phyloP scores from a whole-genome alignment of 35 echinoderm and acorn worm genomes.

The Strongylocentrotus purpuratus region DNA sequence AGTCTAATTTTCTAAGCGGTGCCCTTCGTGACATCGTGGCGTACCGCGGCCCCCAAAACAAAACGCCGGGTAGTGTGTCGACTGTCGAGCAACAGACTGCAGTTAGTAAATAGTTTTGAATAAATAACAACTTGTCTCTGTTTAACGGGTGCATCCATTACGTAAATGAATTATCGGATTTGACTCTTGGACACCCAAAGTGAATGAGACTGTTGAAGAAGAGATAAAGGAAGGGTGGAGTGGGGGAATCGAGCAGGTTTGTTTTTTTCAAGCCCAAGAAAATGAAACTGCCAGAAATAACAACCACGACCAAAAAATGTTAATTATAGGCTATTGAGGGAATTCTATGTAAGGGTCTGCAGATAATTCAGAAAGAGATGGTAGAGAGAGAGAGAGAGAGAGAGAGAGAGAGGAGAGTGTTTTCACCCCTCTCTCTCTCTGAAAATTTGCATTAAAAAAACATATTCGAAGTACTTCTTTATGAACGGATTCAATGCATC shows the following conservation, averaged over 20 bases:
- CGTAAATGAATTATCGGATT: neutral
- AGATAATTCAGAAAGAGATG: neutral
- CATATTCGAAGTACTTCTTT: too few species aligned
- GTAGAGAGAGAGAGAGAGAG: neutral
- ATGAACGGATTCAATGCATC: too few species aligned
- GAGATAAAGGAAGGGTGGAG: neutral
- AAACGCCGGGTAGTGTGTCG: neutral
- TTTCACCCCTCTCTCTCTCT: too few species aligned
- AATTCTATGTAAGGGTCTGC: neutral
- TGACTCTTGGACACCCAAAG: neutral
- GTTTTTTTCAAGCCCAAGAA: neutral
- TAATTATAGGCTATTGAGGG: neutral
- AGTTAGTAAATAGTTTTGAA: neutral
- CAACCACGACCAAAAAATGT: neutral
- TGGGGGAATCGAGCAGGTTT: neutral
- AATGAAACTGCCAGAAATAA: neutral
- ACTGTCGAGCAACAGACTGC: neutral
- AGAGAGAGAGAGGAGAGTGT: neutral
- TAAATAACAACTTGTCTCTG: neutral
- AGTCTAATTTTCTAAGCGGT: neutral
- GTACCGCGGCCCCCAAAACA: neutral
- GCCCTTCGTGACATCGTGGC: neutral
- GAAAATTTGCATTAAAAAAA: too few species aligned
- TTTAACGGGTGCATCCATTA: neutral
- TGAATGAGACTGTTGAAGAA: neutral